phyloP scores from a whole-genome alignment of 2,113 vertebrate genomes.

The Pelobates fuscus region DNA sequence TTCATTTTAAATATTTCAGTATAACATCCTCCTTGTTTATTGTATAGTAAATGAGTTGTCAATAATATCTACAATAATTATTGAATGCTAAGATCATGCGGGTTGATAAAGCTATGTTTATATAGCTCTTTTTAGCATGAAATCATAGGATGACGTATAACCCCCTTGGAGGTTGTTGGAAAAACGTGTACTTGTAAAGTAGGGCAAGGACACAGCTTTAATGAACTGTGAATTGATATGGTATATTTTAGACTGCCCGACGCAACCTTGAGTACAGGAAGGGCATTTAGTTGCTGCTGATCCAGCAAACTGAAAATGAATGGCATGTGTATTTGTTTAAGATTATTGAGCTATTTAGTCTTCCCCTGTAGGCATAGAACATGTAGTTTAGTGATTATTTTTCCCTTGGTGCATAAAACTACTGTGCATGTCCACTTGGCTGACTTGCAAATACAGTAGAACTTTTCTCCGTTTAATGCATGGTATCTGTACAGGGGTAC shows the following conservation, averaged over 20 bases:
- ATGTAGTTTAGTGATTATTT: not conserved
- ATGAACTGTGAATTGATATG: constrained; percentile 11
- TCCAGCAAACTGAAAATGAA: constrained; percentile 30
- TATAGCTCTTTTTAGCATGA: too few relatives aligned
- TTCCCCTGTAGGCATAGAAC: constrained; percentile 13
- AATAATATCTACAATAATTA: too few relatives aligned
- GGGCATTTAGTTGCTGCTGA: constrained; percentile 29
- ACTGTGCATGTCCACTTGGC: not conserved
- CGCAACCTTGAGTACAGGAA: constrained; percentile 34
- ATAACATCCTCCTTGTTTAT: too few relatives aligned
- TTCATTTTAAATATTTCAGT: too few relatives aligned
- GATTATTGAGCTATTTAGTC: constrained; percentile 30
- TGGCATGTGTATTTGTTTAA: constrained; percentile 36
- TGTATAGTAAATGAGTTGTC: too few relatives aligned
- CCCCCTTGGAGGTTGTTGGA: too few relatives aligned
- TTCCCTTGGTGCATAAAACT: not conserved
- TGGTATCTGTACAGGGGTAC: too few relatives aligned
- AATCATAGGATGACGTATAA: too few relatives aligned
- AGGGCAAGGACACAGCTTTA: not conserved
- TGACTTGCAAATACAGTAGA: not conserved
- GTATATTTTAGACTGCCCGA: constrained; percentile 5
- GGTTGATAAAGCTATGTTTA: too few relatives aligned
- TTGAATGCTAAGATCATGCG: too few relatives aligned
- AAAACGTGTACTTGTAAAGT: not conserved
- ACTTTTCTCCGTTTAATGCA: too few relatives aligned